Base-by-base conservation (phyloP, 2,113 vertebrate genomes). In the Deroptyus accipitrinus region DNA sequence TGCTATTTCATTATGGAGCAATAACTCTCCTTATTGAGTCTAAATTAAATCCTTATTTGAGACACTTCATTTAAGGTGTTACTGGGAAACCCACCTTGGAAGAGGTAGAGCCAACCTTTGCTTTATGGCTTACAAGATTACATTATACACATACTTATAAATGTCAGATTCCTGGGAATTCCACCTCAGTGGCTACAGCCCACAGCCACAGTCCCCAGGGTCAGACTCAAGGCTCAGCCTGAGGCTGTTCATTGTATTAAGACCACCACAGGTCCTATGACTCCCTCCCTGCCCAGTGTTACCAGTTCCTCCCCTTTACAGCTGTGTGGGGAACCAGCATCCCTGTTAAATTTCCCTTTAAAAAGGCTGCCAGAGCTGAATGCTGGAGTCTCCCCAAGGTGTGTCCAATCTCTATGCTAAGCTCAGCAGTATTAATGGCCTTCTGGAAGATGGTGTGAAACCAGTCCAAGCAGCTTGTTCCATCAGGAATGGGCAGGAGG, bases 11-110 rank as follows among this genome's bases (percentile, higher is more conserved):
- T 95, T 96, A 96, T 20, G 44, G 86, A 94, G 79, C 81, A 95
- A 91, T 94, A 96, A 97, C 88, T 90, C 83, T 92, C 79, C 85
- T 86, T 97, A 84, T 74, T 93, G 80, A 94, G 88, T 66, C 81
- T 93, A 94, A 94, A 96, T 94, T 96, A 93, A 94, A 93, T 82
- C 83, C 91, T 84, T 92, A 95, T 94, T 95, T 92, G 88, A 95
- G 93, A 94, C 83, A 81, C 92, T 96, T 96, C 83, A 92, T 94
- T 95, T 90, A 88, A 94, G 77, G 49, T 3, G 2, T 90, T 91
- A 82, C 55, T 86, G 80, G 80, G 81, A 94, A 93, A 83, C 39
- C 52, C 78, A 95, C 83, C 88, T 41, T 39, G 46, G 51, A 88
- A 77, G 41, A 80, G 48, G 87, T 37, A 72, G 73, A 83, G 41